phyloP scores from a whole-genome alignment of 2,113 vertebrate genomes.

The Loxodonta africana region DNA sequence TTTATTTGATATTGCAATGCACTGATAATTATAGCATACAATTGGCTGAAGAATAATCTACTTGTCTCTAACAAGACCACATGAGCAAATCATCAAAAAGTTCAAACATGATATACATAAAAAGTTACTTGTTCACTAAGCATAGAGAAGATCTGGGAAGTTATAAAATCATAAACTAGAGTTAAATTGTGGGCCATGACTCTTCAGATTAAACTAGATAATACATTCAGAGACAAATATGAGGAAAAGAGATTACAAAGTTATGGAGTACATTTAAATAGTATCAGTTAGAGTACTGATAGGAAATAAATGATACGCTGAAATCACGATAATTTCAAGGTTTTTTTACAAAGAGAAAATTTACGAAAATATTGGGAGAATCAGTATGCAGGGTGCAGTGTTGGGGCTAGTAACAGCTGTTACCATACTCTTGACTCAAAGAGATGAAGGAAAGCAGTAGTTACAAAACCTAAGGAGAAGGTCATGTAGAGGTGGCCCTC shows the following conservation, averaged over 20 bases:
- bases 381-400: too few relatives aligned
- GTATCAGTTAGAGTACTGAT: neutral
- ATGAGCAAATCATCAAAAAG: neutral
- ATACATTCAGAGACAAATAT: neutral
- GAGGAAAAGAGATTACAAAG: neutral
- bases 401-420: too few relatives aligned
- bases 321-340: neutral
- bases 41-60: neutral
- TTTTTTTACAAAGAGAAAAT: conserved; percentile 7
- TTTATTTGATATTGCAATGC: neutral
- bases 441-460: too few relatives aligned
- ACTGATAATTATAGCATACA: neutral
- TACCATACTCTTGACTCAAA: too few relatives aligned
- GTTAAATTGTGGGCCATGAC: neutral
- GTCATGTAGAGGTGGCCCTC: too few relatives aligned
- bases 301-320: neutral
- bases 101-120: neutral
- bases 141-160: neutral
- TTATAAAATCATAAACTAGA: neutral
- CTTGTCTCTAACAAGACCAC: neutral
- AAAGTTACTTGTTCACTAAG: neutral
- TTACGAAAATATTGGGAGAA: neutral
- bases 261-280: neutral
- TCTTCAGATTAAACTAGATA: neutral
- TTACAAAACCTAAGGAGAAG: too few relatives aligned